Percentiles rank a stretch among this genome's conserved stretches.
These are phyloP conservation scores for Andricus grossulariae DNA, from an alignment of 1,140 invertebrate species.

Conservation along the genomic window DNA sequence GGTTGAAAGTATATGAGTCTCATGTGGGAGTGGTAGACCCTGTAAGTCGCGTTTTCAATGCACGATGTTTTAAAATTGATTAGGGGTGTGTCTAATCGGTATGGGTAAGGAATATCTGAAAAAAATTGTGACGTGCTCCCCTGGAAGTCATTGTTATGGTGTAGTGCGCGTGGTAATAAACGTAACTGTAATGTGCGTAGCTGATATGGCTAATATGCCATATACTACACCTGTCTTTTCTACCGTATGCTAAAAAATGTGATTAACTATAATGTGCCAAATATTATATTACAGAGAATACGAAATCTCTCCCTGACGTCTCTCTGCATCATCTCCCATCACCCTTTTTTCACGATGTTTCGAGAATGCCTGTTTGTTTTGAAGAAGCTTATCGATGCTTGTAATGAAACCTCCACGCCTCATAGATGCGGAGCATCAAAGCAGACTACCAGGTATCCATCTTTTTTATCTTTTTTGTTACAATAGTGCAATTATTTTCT, in stretches of 20 bases:
- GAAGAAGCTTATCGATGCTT: slow-evolving; percentile 96
- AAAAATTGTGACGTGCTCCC: too few relatives aligned
- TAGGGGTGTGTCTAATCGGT: too few relatives aligned
- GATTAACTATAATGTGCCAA: slow-evolving; percentile 33
- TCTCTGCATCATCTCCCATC: slow-evolving; percentile 98
- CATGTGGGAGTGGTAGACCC: too few relatives aligned
- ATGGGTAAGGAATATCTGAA: too few relatives aligned
- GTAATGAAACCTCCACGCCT: slow-evolving; percentile 94
- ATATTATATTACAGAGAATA: slow-evolving; percentile 78
- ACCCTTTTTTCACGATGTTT: slow-evolving; percentile 99
- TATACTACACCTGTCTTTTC: not conserved
- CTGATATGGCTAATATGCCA: slow-evolving; percentile 7
- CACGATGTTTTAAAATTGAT: too few relatives aligned
- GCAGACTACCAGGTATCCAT: slow-evolving; percentile 85
- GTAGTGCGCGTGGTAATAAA: too few relatives aligned
- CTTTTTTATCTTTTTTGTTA: too few relatives aligned
- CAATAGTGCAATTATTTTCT: not conserved
- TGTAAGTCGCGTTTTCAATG: too few relatives aligned
- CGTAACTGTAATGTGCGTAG: too few relatives aligned
- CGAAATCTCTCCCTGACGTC: slow-evolving; percentile 96
- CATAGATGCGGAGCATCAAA: slow-evolving; percentile 91
- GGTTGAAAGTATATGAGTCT: too few relatives aligned
- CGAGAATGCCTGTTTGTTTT: slow-evolving; percentile 97
- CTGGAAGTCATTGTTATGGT: too few relatives aligned
- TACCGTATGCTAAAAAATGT: not conserved